Percentiles rank a stretch among this genome's conserved stretches.
Evolutionary conservation across 2,113 vertebrate genomes (phyloP).

Genomic region (Centropristis striata): DNA sequence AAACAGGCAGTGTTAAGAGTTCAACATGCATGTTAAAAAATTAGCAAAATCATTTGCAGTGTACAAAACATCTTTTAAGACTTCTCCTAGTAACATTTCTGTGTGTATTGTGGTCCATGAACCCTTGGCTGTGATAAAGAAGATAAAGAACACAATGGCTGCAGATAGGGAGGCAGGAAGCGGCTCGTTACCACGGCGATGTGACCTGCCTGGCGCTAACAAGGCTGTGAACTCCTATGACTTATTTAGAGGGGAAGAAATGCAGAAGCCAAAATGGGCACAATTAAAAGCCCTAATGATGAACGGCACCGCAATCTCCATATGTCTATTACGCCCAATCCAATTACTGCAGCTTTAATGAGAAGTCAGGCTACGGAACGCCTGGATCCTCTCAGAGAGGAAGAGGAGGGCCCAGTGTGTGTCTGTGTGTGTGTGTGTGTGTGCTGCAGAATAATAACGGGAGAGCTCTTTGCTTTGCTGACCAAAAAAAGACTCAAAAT

Average conservation of each 20-base stretch:
- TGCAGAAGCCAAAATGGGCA: slow-evolving; percentile 60
- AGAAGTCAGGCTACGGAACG: slow-evolving; percentile 79
- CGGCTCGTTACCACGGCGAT: slow-evolving; percentile 49
- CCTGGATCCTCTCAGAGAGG: slow-evolving; percentile 62
- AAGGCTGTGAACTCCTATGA: slow-evolving; percentile 54
- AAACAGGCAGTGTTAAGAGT: too few species aligned
- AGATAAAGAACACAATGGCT: slow-evolving; percentile 34
- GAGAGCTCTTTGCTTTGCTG: slow-evolving; percentile 65
- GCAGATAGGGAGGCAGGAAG: too few species aligned
- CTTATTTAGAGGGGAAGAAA: slow-evolving; percentile 78
- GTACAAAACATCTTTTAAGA: too few species aligned
- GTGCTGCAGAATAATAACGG: slow-evolving; percentile 71
- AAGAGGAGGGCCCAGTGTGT: not conserved
- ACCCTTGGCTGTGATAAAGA: too few species aligned
- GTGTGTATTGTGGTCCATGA: too few species aligned
- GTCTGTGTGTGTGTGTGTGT: slow-evolving; percentile 28
- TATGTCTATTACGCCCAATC: slow-evolving; percentile 84
- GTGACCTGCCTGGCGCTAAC: slow-evolving; percentile 45
- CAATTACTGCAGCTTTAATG: slow-evolving; percentile 84
- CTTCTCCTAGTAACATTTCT: too few species aligned
- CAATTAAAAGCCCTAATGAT: slow-evolving; percentile 87
- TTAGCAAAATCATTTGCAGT: too few species aligned
- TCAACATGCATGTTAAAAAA: too few species aligned
- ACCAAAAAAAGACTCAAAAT: too few species aligned
- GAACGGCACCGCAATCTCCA: slow-evolving; percentile 87